Percentiles rank a stretch among this genome's conserved stretches.
Conservation (phyloP, 2,888 invertebrate genomes). For the Phymatocera aterrima region DNA sequence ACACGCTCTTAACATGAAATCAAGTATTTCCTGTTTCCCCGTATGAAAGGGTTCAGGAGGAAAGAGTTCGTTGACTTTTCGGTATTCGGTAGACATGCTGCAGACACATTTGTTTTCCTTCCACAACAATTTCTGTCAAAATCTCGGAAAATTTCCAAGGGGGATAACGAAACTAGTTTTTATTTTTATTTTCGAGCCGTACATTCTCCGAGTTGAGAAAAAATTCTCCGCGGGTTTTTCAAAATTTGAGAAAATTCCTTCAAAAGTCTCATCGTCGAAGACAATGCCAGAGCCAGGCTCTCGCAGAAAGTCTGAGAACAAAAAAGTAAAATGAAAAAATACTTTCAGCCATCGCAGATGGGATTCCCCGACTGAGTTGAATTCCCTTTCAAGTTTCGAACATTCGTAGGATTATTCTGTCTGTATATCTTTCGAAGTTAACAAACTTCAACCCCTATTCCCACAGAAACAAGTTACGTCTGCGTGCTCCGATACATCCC, state of each 20-base stretch:
- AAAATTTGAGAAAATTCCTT: not conserved
- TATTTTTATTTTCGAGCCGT: too few species aligned
- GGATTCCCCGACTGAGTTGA: not conserved
- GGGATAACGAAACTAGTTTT: too few species aligned
- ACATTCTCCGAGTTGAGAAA: too few species aligned
- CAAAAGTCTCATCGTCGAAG: conserved; percentile 1
- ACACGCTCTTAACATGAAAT: not conserved
- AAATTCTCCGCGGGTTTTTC: not conserved
- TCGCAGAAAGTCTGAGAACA: too few species aligned
- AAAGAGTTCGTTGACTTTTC: conserved; percentile 7
- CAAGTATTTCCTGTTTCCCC: not conserved
- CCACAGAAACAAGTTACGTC: not conserved
- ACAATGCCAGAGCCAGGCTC: not conserved
- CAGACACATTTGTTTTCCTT: not conserved
- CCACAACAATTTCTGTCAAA: too few species aligned
- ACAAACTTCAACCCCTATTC: not conserved
- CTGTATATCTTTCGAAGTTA: not conserved
- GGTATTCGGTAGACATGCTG: not conserved
- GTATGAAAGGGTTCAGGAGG: not conserved
- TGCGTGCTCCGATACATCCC: not conserved
- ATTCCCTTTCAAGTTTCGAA: not conserved
- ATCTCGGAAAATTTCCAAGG: too few species aligned
- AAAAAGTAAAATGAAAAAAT: not conserved
- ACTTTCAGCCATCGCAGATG: too few species aligned
- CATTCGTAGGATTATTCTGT: not conserved